Percentiles rank a stretch among this genome's conserved stretches.
Evolutionary conservation across 2,113 vertebrate species (phyloP).

Genomic region (Takifugu bimaculatus): DNA sequence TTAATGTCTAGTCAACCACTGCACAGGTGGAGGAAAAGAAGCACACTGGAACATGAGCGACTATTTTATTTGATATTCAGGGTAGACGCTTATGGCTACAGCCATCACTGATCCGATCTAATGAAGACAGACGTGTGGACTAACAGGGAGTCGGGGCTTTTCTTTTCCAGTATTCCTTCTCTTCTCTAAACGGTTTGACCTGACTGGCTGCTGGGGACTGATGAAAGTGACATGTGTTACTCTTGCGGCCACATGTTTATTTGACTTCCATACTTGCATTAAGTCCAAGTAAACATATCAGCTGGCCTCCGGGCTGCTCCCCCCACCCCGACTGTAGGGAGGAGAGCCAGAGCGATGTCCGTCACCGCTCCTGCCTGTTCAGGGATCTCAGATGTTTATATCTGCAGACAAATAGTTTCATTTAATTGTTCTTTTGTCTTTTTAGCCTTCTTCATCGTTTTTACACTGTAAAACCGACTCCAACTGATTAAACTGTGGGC

Average conservation of each 20-base stretch:
- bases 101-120: constrained; percentile 2
- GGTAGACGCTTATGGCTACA: no score
- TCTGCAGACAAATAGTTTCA: no score
- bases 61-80: neutral
- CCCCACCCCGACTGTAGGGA: constrained; percentile 13
- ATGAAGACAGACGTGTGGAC: constrained; percentile 50
- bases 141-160: constrained; percentile 31
- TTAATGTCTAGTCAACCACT: no score
- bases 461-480: no score
- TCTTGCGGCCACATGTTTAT: constrained; percentile 64
- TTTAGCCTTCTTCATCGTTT: no score
- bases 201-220: constrained; percentile 55
- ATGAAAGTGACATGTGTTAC: constrained; percentile 76
- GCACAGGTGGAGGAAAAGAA: no score
- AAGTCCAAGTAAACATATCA: constrained; percentile 58
- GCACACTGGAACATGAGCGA: no score
- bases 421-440: no score
- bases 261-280: constrained; percentile 65
- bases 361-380: no score
- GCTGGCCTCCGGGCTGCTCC: constrained; percentile 21
- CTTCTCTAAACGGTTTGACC: constrained; percentile 48
- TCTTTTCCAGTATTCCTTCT: constrained; percentile 16
- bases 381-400: no score
- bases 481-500: no score
- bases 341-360: neutral